Percentiles rank a stretch among this genome's conserved stretches.
phyloP scores from a whole-genome alignment of 2,797 vertebrate genomes.

The Pseudomugil gertrudae region DNA sequence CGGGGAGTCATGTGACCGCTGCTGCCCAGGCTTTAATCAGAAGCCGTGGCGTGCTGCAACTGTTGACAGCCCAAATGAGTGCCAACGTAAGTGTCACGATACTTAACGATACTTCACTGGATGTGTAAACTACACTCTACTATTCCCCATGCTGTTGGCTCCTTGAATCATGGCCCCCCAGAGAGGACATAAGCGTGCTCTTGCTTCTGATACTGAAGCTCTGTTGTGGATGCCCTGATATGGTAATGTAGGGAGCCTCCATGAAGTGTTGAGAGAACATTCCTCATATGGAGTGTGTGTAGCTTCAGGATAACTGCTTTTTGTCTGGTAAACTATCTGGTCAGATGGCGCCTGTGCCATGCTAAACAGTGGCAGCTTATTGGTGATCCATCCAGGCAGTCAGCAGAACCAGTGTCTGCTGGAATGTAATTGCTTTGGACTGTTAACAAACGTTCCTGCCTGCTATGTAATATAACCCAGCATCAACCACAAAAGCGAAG shows the following conservation, averaged over 20 bases:
- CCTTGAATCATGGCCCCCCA: conserved; percentile 47
- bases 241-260: conserved; percentile 63
- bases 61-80: conserved; percentile 82
- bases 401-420: conserved; percentile 45
- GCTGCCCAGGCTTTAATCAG: conserved; percentile 91
- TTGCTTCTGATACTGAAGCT: conserved; percentile 53
- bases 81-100: conserved; percentile 85
- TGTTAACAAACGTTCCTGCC: conserved; percentile 50
- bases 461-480: conserved; percentile 48
- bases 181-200: conserved; percentile 52
- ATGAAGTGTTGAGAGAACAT: conserved; percentile 57
- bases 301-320: conserved; percentile 44
- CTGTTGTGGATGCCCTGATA: conserved; percentile 72
- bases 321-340: conserved; percentile 34
- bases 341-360: not conserved
- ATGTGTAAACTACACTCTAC: conserved; percentile 18
- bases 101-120: conserved; percentile 20
- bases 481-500: conserved; percentile 33
- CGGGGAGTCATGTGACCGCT: conserved; percentile 89
- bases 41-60: conserved; percentile 87
- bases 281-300: conserved; percentile 64
- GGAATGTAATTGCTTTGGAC: conserved; percentile 61
- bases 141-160: conserved; percentile 26
- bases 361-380: conserved; percentile 38
- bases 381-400: conserved; percentile 27